Base-by-base conservation (phyloP, 2,113 vertebrate genomes). In the Balaeniceps rex region DNA sequence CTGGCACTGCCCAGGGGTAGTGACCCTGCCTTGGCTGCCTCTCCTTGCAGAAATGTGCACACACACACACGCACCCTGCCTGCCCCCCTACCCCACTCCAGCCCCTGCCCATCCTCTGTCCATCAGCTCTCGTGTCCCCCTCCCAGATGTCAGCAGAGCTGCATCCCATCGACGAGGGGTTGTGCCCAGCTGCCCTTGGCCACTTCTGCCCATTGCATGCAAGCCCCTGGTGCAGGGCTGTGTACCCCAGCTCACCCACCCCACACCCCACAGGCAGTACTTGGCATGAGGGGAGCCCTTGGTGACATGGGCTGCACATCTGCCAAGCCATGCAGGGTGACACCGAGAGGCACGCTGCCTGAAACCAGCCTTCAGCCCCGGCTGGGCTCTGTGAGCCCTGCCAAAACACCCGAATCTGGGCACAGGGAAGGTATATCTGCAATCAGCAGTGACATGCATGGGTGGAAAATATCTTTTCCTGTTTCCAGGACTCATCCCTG, bases 141-240 rank as follows among this genome's bases (percentile, higher is more conserved):
- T 60, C 26, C 33, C 92, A 47, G 9, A 16, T 13, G 57, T 63
- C 88, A 75, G 10, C 61, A 84, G 61, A 40, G 36, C 75, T 17
- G 11, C 6, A 24, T 38, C 46, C 47, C 25, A 1, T 10, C 1
- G 3, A 61, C 1, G 3, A 61, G 19, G 24, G 28, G 38, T 40
- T 68, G 66, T 64, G 68, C 25, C 38, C 65, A 54, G 47, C 14
- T 61, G 57, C 34, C 34, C n/a, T 42, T 0, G 5, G 81, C 26
- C 58, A 52, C 17, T 16, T 36, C 58, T 81, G 42, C 65, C 68
- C 9, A 0, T 4, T 21, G 31, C 44, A 38, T 10, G 34, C n/a
- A 26, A 69, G 31, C 14, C 47, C 31, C 23, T 11, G 19, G 44
- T 14, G 25, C 0, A 0, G 25, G 46, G 42, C 51, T 28, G 40